phyloP scores from a whole-genome alignment of 2,797 vertebrate species.

The Myotis myotis region DNA sequence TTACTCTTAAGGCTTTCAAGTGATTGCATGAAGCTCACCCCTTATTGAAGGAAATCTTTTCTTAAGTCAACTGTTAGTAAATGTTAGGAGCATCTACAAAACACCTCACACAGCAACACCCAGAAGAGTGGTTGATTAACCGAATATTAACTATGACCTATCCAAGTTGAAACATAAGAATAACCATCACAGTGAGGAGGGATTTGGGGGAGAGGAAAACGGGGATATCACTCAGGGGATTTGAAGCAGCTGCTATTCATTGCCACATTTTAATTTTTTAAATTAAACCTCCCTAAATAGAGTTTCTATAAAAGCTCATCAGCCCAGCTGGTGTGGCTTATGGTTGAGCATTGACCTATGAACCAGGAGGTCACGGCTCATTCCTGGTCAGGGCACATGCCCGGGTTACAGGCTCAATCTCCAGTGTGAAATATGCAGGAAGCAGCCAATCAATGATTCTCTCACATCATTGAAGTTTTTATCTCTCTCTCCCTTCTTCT shows the following conservation, averaged over 20 bases:
- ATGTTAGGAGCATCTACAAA: not conserved
- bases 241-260: not conserved
- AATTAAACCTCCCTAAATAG: not conserved
- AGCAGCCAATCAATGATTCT: too few species aligned
- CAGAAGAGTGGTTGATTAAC: not conserved
- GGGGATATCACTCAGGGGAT: not conserved
- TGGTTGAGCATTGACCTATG: too few species aligned
- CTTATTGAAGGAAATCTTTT: not conserved
- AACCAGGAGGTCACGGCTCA: too few species aligned
- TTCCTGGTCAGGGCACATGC: too few species aligned
- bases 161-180: not conserved
- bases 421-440: too few species aligned
- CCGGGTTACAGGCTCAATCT: too few species aligned
- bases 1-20: not conserved
- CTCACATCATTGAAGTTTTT: too few species aligned
- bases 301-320: not conserved
- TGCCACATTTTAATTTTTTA: not conserved
- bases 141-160: accelerated
- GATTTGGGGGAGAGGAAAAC: too few species aligned
- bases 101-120: not conserved
- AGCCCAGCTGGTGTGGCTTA: too few species aligned
- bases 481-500: too few species aligned
- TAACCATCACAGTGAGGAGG: not conserved
- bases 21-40: not conserved
- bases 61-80: not conserved